Base-by-base conservation (phyloP, 2,113 vertebrate species). In the Diglossa brunneiventris region DNA sequence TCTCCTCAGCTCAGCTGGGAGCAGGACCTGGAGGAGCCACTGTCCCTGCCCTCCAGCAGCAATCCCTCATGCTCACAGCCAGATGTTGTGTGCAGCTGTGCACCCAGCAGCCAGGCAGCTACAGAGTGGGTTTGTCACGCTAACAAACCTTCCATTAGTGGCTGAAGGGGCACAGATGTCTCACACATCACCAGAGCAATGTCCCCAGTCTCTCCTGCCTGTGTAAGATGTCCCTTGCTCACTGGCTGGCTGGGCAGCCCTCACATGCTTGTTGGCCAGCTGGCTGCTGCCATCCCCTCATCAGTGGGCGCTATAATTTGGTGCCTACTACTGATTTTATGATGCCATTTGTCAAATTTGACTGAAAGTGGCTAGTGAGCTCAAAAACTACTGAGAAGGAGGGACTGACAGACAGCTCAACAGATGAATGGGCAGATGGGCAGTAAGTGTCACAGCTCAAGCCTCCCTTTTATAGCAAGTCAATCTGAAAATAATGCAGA, bases 381-480 rank as follows among this genome's bases (percentile, higher is more conserved):
- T 96, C 49, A 69, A 76, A 84, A 93, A 11, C 53, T 72, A 24
- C 72, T 26, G 75, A 79, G 87, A 58, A 93, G 53, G 53, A 93
- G 62, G 53, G 82, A 90, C 87, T 76, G 84, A 90, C 39, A 81
- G 66, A 39, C 64, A 91, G 44, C 61, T 91, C 37, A 84, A 63
- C 90, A 94, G 92, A 94, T 75, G 81, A 89, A 82, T 18, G 39
- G 35, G 56, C 95, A 94, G 92, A 92, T 87, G 92, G 84, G 69
- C 74, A 62, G 31, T 67, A 64, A 92, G 44, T 47, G 52, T 42
- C 52, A 72, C 49, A 81, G 66, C 70, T 91, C 75, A 39, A 94
- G 15, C 22, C 27, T 91, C 27, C 33, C 11, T 81, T 82, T 89
- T 5, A 4, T 41, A 52, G n/a, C 31, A 91, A 93, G n/a, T 39